Evolutionary conservation across 1,140 invertebrate genomes (phyloP).

Genomic region (Heliconius congener): DNA sequence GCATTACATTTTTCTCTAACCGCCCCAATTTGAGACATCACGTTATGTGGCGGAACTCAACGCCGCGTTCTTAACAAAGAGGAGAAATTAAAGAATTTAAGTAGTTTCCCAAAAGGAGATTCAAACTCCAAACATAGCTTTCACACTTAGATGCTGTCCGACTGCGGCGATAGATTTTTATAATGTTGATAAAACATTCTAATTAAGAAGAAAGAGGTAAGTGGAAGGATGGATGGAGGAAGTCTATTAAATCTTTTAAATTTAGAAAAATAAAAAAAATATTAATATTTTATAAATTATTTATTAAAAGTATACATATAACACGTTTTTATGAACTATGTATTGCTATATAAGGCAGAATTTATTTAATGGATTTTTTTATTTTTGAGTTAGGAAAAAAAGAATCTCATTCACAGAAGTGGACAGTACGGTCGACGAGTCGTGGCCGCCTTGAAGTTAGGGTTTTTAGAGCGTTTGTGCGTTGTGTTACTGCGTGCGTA

Average conservation of each 20-base stretch:
- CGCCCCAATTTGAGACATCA: too few relatives aligned
- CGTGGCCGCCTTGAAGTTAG: too few relatives aligned
- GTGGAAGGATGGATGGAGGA: neutral
- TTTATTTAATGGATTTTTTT: neutral
- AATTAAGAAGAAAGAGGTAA: neutral
- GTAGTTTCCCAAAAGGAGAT: neutral
- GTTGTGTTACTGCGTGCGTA: too few relatives aligned
- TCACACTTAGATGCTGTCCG: too few relatives aligned
- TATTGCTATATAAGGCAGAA: neutral
- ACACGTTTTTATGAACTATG: neutral
- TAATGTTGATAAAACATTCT: too few relatives aligned
- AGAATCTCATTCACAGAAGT: too few relatives aligned
- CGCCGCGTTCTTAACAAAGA: neutral
- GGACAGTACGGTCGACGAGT: too few relatives aligned
- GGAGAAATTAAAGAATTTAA: neutral
- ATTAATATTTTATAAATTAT: neutral
- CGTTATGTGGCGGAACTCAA: neutral
- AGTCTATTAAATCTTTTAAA: neutral
- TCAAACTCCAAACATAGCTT: neutral
- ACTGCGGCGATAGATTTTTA: too few relatives aligned
- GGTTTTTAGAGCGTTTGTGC: too few relatives aligned
- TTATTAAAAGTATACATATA: slow-evolving; percentile 5
- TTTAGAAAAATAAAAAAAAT: neutral
- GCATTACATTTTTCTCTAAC: too few relatives aligned
- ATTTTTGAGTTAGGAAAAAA: neutral